phyloP scores from a whole-genome alignment of 92 coral and sea anemone genomes.

The Hydrozoanthus gracilis region DNA sequence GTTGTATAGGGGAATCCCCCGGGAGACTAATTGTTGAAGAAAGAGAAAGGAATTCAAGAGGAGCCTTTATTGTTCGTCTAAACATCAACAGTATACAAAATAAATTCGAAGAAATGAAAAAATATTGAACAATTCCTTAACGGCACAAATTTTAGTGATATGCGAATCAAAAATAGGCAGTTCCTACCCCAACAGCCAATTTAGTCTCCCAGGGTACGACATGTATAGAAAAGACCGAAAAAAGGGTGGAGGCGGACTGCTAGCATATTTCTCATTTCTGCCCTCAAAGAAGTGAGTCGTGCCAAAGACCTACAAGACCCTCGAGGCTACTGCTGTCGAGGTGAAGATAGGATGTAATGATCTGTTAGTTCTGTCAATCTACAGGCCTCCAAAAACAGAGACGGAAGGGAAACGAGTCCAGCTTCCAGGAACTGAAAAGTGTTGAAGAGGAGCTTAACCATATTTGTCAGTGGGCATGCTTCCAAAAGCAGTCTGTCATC shows the following conservation, averaged over 20 bases:
- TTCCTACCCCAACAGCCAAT: conserved; percentile 49
- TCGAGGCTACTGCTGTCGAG: conserved; percentile 54
- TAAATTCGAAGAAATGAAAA: conserved; percentile 55
- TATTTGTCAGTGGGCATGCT: conserved; percentile 46
- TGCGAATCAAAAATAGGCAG: conserved; percentile 51
- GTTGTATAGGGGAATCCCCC: background rate
- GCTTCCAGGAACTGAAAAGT: background rate
- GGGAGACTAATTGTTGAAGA: conserved; percentile 52
- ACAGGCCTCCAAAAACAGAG: conserved; percentile 46
- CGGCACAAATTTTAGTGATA: conserved; percentile 41
- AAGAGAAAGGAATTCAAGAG: conserved; percentile 47
- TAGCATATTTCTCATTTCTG: conserved; percentile 49
- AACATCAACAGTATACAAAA: conserved; percentile 62
- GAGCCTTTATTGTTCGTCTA: conserved; percentile 55
- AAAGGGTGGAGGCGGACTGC: conserved; percentile 58
- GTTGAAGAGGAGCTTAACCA: conserved; percentile 50
- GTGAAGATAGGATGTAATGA: conserved; percentile 44
- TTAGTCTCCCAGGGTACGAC: conserved; percentile 48
- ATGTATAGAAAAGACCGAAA: conserved; percentile 50
- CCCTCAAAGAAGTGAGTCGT: conserved; percentile 48
- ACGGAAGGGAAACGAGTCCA: conserved; percentile 10
- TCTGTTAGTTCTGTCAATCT: conserved; percentile 26
- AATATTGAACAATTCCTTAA: conserved; percentile 33
- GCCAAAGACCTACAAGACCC: conserved; percentile 57
- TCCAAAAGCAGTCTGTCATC: conserved; percentile 50